Evolutionary conservation across 2,113 vertebrate species (phyloP), one percentile per base, ranked within the genome.

Genomic region (Gadus macrocephalus): DNA sequence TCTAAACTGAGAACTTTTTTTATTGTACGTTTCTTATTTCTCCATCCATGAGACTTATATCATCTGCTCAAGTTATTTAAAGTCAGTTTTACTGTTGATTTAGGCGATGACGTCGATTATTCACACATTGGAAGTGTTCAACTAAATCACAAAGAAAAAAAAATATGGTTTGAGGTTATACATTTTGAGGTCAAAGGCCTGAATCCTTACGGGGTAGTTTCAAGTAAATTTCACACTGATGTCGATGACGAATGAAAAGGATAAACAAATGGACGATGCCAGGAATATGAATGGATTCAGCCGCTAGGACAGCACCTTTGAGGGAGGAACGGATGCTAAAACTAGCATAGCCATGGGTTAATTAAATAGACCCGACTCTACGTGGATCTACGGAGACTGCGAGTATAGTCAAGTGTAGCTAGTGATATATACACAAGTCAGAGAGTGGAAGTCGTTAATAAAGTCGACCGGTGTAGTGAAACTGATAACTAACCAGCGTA

Each of bases 231-330:
- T 81, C 78, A 76, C 56, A 62, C 20, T 25, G 42, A 62, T 53
- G 38, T 63, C 19, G 15, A 63, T 76, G 63, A 61, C 77, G 72
- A 73, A 78, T 75, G 55, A 72, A 73, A 73, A 74, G 7, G n/a
- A 77, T 81, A 79, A 72, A 62, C 73, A 20, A 71, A 73, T 77
- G 65, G 68, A 67, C 3, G 68, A 81, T 72, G 75, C 72, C 42
- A 49, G 9, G 12, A 11, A 49, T 14, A 49, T 49, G 42, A 14
- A 49, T 49, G 78, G 84, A 83, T 86, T 86, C 82, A 82, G 84
- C 78, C 78, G 1, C 77, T 58, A 25, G 78, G 79, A 88, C 83
- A 88, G 88, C 85, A 88, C 86, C 86, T 79, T 83, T 71, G 74
- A 80, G 78, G 79, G 82, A 83, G 80, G 12, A 49, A 49, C 42